Conservation (phyloP, 2,113 vertebrate genomes). For the Promerops cafer region DNA sequence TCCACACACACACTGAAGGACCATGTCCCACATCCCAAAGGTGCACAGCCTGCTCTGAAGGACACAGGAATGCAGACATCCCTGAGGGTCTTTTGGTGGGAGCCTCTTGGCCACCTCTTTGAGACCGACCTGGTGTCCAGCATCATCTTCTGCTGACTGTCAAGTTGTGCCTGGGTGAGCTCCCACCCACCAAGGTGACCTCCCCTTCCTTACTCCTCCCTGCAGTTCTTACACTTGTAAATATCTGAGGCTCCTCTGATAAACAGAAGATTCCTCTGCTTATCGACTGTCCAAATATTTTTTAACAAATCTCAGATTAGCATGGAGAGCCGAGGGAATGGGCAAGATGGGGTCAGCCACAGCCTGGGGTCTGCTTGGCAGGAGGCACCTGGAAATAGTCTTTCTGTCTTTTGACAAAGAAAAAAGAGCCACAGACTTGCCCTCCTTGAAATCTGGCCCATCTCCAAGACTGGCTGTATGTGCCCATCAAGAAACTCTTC, state of each 20-base stretch:
- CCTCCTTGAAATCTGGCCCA: neutral
- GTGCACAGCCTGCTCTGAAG: neutral
- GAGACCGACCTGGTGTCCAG: neutral
- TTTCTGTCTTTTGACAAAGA: neutral
- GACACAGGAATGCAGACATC: neutral
- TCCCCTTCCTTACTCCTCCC: neutral
- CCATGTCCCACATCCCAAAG: neutral
- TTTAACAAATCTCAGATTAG: conserved; percentile 32
- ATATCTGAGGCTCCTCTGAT: conserved; percentile 21
- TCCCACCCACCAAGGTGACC: neutral
- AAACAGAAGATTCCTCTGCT: conserved; percentile 40
- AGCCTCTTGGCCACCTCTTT: neutral
- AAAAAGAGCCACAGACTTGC: neutral
- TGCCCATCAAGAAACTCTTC: neutral
- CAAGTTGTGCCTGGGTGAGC: neutral
- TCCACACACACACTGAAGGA: neutral
- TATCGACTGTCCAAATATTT: conserved; percentile 37
- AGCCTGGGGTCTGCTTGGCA: neutral
- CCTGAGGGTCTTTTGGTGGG: neutral
- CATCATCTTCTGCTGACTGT: neutral
- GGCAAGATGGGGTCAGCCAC: neutral
- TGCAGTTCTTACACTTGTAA: neutral
- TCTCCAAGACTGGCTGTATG: neutral
- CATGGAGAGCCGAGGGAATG: neutral
- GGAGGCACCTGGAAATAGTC: neutral